These are phyloP conservation scores for Athene noctua DNA, from an alignment of 2,113 vertebrate species.

Conservation along the genomic window DNA sequence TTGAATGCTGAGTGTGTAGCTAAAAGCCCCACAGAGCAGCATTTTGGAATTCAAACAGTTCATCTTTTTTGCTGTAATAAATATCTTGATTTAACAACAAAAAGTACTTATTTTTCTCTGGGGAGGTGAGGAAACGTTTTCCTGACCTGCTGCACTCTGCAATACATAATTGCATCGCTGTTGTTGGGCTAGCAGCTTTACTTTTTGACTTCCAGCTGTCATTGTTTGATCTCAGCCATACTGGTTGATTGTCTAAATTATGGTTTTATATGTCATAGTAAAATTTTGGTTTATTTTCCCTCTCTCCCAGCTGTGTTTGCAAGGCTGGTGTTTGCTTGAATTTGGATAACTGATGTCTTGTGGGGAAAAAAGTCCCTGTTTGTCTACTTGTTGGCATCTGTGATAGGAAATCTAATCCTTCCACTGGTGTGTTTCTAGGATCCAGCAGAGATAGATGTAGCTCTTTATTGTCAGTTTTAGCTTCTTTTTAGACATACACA, in stretches of 20 bases:
- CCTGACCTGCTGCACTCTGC: background rate
- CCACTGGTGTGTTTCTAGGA: background rate
- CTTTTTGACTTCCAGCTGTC: conserved; percentile 19
- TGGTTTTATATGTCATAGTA: conserved; percentile 21
- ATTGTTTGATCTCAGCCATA: background rate
- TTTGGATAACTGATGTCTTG: conserved; percentile 44
- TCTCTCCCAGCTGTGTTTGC: conserved; percentile 38
- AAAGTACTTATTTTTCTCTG: background rate
- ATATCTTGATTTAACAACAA: background rate
- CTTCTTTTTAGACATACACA: background rate
- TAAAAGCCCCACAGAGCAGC: background rate
- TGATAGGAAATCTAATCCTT: conserved; percentile 16
- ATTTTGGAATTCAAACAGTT: background rate
- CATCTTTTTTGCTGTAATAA: background rate
- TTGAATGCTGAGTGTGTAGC: background rate
- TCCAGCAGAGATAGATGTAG: background rate
- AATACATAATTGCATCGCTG: background rate
- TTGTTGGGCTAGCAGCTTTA: conserved; percentile 17
- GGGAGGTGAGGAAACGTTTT: background rate
- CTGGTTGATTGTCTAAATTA: conserved; percentile 9
- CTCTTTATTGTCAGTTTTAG: background rate
- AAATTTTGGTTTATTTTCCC: conserved; percentile 38
- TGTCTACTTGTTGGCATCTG: conserved; percentile 33
- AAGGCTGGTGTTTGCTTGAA: conserved; percentile 34
- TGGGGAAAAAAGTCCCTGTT: conserved; percentile 24